Percentiles rank a stretch among this genome's conserved stretches.
phyloP scores from a whole-genome alignment of 2,888 invertebrate species.

The Carterocephalus palaemon region DNA sequence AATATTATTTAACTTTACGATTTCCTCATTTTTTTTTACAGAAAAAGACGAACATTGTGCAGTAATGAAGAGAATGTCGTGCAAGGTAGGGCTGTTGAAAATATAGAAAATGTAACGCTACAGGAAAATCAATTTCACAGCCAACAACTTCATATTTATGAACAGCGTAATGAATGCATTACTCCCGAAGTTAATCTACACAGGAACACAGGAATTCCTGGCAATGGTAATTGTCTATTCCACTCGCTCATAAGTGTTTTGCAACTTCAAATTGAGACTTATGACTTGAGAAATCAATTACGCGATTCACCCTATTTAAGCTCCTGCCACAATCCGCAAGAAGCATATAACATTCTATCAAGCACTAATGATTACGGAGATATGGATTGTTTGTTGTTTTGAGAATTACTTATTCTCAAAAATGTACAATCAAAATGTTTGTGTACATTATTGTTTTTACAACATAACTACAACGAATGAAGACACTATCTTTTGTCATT shows the following conservation, averaged over 20 bases:
- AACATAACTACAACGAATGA: constrained; percentile 39
- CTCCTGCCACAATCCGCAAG: constrained; percentile 44
- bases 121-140: constrained; percentile 33
- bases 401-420: constrained; percentile 43
- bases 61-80: constrained; percentile 38
- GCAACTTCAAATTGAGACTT: constrained; percentile 41
- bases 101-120: constrained; percentile 33
- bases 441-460: constrained; percentile 41
- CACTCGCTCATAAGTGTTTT: constrained; percentile 41
- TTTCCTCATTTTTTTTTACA: constrained; percentile 39
- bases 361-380: constrained; percentile 41
- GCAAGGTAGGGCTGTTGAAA: constrained; percentile 34
- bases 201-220: constrained; percentile 38
- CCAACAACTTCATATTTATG: constrained; percentile 31
- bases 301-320: constrained; percentile 44
- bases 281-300: constrained; percentile 42
- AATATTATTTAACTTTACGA: constrained; percentile 37
- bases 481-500: constrained; percentile 42
- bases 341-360: constrained; percentile 42
- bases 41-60: constrained; percentile 37
- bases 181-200: constrained; percentile 41
- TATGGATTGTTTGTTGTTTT: constrained; percentile 45
- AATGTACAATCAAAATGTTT: constrained; percentile 46
- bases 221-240: constrained; percentile 34
- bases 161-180: constrained; percentile 36